These are phyloP conservation scores for Hemibagrus guttatus DNA, from an alignment of 2,797 vertebrate species.

Conservation along the genomic window DNA sequence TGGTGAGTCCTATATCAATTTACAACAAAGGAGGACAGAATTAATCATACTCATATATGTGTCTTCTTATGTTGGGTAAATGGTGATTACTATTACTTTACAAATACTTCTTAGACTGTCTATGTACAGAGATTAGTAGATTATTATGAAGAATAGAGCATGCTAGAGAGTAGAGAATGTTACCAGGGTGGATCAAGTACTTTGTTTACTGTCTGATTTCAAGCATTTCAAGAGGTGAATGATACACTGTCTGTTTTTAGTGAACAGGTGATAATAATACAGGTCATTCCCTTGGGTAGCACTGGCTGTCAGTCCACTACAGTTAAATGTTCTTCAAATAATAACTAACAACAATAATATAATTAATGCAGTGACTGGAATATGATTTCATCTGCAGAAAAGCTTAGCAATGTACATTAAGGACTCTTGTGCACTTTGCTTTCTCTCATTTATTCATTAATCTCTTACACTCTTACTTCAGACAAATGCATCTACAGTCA, in stretches of 20 bases:
- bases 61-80: background rate
- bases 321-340: background rate
- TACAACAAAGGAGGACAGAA: background rate
- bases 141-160: background rate
- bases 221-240: no score
- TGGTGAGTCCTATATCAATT: background rate
- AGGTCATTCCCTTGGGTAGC: background rate
- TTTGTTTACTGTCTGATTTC: background rate
- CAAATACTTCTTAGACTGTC: background rate
- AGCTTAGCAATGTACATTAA: background rate
- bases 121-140: background rate
- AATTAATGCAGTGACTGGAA: background rate
- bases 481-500: background rate
- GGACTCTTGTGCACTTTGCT: background rate
- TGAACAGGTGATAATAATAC: background rate
- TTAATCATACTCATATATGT: background rate
- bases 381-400: background rate
- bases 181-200: background rate
- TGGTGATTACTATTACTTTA: background rate
- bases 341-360: background rate
- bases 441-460: conserved; percentile 2
- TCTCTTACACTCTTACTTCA: background rate
- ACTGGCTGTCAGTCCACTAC: background rate
- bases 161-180: no score
- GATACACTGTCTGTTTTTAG: background rate